Evolutionary conservation across 2,888 invertebrate species (phyloP).

Genomic region (Ernsta delagoae): DNA sequence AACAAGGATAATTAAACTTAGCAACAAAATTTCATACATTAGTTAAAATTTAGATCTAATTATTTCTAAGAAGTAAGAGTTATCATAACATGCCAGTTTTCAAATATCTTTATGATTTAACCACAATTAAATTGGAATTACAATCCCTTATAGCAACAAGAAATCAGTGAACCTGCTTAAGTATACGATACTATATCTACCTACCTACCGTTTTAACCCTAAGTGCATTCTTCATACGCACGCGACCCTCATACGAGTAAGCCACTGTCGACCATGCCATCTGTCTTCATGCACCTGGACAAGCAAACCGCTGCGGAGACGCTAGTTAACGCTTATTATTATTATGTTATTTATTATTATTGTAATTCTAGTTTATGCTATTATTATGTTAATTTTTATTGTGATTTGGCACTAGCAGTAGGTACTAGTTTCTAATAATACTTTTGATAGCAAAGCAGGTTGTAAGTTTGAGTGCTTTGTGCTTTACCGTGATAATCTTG

Average conservation of each 20-base stretch:
- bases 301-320: constrained; percentile 24
- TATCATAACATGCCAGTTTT: too few species aligned
- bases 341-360: constrained; percentile 5
- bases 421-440: too few species aligned
- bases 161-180: constrained; percentile 21
- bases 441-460: too few species aligned
- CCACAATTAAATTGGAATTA: neutral
- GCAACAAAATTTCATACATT: too few species aligned
- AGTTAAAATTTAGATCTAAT: too few species aligned
- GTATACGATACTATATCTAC: neutral
- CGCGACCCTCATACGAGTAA: constrained; percentile 42
- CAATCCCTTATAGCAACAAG: neutral
- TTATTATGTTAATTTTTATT: too few species aligned
- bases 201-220: constrained; percentile 12
- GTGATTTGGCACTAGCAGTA: too few species aligned
- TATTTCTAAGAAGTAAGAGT: too few species aligned
- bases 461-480: too few species aligned
- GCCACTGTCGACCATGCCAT: constrained; percentile 31
- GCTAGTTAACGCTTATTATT: neutral
- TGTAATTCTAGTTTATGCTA: neutral
- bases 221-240: constrained; percentile 28
- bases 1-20: too few species aligned
- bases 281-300: constrained; percentile 37
- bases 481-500: too few species aligned
- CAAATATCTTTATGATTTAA: too few species aligned